Percentiles rank a stretch among this genome's conserved stretches.
Conservation (phyloP, 2,113 vertebrate genomes). For the Pholis gunnellus region DNA sequence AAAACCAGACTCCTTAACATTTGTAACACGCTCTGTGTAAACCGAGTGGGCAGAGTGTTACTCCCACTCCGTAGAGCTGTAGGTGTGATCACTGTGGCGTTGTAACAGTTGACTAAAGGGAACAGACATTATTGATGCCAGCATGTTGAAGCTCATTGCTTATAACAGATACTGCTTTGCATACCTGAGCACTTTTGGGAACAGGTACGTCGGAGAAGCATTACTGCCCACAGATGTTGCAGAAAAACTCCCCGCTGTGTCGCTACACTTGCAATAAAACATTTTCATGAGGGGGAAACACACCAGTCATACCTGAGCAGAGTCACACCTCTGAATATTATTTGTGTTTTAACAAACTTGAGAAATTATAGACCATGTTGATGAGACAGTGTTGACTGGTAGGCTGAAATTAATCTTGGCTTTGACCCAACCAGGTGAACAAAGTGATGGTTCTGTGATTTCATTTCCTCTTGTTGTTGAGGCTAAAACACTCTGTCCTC, state of each 20-base stretch:
- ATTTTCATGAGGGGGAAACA: conserved; percentile 24
- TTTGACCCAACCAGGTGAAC: conserved; percentile 51
- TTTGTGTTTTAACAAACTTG: background rate
- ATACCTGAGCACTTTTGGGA: conserved; percentile 44
- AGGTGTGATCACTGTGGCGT: background rate
- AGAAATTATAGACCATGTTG: background rate
- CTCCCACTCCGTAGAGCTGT: background rate
- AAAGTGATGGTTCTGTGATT: conserved; percentile 58
- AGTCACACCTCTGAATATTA: conserved; percentile 5
- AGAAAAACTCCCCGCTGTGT: conserved; percentile 39
- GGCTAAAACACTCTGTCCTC: conserved; percentile 41
- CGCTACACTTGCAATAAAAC: background rate
- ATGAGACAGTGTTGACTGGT: background rate
- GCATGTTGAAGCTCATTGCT: background rate
- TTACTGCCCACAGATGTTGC: conserved; percentile 21
- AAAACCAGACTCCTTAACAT: conserved; percentile 18
- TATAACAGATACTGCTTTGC: conserved; percentile 43
- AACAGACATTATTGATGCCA: background rate
- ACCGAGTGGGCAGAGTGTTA: background rate
- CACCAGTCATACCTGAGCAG: conserved; percentile 16
- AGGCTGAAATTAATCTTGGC: conserved; percentile 8
- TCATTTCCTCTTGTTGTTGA: conserved; percentile 59
- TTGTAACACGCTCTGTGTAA: conserved; percentile 15
- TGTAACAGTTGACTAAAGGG: background rate
- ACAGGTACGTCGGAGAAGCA: conserved; percentile 36